phyloP scores from a whole-genome alignment of 1,140 invertebrate genomes.

The Chironomus striatipennis region DNA sequence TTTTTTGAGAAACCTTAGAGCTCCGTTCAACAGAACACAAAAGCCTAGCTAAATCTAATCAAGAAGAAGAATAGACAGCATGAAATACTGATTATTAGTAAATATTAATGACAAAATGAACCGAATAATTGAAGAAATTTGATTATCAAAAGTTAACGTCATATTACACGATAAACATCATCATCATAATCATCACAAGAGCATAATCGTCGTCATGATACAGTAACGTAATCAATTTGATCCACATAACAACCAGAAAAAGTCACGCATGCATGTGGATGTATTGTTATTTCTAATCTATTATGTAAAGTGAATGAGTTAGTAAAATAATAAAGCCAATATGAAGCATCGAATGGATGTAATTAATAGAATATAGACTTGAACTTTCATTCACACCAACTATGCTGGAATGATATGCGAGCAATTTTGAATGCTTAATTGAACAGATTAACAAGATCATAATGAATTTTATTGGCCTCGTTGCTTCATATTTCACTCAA shows the following conservation, averaged over 20 bases:
- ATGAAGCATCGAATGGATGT: no score
- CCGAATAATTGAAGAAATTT: constrained; percentile 1
- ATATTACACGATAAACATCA: background rate
- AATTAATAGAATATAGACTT: no score
- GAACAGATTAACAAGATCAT: constrained; percentile 8
- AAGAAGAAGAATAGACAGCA: no score
- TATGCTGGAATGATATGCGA: background rate
- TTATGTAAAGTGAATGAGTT: no score
- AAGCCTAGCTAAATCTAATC: no score
- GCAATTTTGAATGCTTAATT: constrained; percentile 3
- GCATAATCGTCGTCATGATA: background rate
- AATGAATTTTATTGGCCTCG: background rate
- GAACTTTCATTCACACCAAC: background rate
- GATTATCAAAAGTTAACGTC: background rate
- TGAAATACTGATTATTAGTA: no score
- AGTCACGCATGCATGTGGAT: background rate
- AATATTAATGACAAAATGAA: background rate
- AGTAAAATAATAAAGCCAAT: no score
- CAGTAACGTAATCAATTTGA: constrained; percentile 4
- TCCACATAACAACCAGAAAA: background rate
- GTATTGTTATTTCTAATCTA: no score
- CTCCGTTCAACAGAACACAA: no score
- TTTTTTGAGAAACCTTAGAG: no score
- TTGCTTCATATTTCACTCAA: no score
- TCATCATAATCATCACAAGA: background rate